A percentile compares a stretch with the other conserved stretches of the same genome.
Conservation (phyloP, 1,140 invertebrate species). For the Brachionus calyciflorus region DNA sequence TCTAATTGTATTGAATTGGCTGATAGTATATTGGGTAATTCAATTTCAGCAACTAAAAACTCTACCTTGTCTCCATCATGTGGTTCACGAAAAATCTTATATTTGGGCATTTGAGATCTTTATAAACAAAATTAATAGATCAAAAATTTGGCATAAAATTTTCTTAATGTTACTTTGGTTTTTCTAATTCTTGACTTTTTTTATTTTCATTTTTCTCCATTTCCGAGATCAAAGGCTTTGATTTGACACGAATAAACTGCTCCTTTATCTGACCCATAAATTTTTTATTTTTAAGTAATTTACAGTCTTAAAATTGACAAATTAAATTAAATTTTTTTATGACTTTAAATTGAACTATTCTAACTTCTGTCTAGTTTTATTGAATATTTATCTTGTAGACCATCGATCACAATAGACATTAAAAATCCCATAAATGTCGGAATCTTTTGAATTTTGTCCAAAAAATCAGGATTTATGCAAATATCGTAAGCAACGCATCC, state of each 20-base stretch:
- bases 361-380: constrained; percentile 39
- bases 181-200: not conserved
- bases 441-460: constrained; percentile 65
- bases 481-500: constrained; percentile 73
- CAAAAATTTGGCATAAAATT: not conserved
- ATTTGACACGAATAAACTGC: constrained; percentile 55
- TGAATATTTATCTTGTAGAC: constrained; percentile 69
- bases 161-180: not conserved
- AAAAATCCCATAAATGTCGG: constrained; percentile 73
- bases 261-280: constrained; percentile 65
- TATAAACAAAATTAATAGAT: too few relatives aligned
- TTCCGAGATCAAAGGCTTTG: constrained; percentile 59
- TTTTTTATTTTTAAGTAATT: constrained; percentile 66
- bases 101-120: constrained; percentile 56
- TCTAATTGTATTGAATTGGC: constrained; percentile 67
- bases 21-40: constrained; percentile 65
- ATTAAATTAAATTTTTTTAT: not conserved
- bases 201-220: constrained; percentile 49
- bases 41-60: constrained; percentile 61
- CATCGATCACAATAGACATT: constrained; percentile 72
- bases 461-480: constrained; percentile 72
- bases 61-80: constrained; percentile 55
- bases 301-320: constrained; percentile 57
- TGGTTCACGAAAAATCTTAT: constrained; percentile 58
- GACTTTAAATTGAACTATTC: not conserved